phyloP scores from a whole-genome alignment of 2,113 vertebrate species.

The Trematomus loennbergii region DNA sequence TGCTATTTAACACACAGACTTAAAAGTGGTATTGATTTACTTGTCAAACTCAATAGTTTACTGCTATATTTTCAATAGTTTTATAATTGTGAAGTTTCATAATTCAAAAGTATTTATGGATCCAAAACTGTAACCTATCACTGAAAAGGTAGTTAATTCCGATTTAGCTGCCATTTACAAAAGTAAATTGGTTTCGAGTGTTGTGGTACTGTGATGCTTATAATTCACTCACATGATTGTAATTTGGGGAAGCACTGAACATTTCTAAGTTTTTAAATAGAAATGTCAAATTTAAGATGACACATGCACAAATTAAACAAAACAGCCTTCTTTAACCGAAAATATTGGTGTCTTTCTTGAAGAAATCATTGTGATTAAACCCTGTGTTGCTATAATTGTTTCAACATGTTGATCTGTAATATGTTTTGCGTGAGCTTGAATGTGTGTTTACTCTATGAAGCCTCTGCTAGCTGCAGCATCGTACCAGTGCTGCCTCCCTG shows the following conservation, averaged over 20 bases:
- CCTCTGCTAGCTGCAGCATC: constrained; percentile 41
- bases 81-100: background rate
- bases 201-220: background rate
- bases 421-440: constrained; percentile 24
- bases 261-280: background rate
- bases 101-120: background rate
- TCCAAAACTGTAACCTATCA: constrained; percentile 7
- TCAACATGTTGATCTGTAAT: constrained; percentile 16
- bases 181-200: background rate
- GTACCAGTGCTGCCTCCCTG: constrained; percentile 53
- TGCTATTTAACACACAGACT: background rate
- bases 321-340: constrained; percentile 8
- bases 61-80: too few species aligned
- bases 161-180: constrained; percentile 33
- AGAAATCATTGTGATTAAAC: constrained; percentile 5
- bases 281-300: background rate
- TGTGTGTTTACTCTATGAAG: constrained; percentile 41
- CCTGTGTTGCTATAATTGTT: background rate
- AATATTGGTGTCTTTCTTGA: background rate
- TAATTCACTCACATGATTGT: background rate
- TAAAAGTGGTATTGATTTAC: background rate
- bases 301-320: constrained; percentile 1
- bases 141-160: background rate
- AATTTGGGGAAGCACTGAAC: background rate
- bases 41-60: too few species aligned